These are phyloP conservation scores for Smithornis capensis DNA, from an alignment of 2,113 vertebrate genomes.

Conservation along the genomic window DNA sequence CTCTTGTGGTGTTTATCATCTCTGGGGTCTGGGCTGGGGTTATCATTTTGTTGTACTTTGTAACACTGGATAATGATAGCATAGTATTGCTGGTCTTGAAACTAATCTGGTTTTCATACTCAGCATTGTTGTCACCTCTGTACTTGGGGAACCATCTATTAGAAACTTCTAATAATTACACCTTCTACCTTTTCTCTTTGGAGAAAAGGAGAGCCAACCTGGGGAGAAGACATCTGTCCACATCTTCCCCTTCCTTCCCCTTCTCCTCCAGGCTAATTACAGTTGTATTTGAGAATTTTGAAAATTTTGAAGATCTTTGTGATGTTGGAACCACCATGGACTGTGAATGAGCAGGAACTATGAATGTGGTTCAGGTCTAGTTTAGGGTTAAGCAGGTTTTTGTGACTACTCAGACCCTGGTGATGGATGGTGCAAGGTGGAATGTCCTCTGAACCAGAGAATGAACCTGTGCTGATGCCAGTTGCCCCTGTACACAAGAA, in stretches of 20 bases:
- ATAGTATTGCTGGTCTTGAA: background rate
- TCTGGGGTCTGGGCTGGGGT: background rate
- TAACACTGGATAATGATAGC: background rate
- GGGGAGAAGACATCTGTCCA: background rate
- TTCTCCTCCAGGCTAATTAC: background rate
- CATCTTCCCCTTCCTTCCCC: background rate
- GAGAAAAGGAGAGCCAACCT: background rate
- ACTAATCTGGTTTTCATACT: background rate
- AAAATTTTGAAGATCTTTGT: background rate
- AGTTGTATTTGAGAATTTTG: background rate
- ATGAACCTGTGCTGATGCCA: background rate
- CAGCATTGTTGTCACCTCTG: background rate
- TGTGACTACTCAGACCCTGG: background rate
- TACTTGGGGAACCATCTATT: background rate
- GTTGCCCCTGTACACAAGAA: background rate
- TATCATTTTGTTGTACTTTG: background rate
- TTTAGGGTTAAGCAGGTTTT: background rate
- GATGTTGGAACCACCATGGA: background rate
- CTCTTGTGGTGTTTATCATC: background rate
- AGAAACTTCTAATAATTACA: background rate
- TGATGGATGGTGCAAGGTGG: too few relatives aligned
- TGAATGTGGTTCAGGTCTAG: background rate
- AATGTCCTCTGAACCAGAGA: background rate
- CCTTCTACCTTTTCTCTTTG: fast-evolving
- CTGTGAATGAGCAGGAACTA: background rate